Evolutionary conservation across 2,888 invertebrate species (phyloP), one percentile per base, ranked within the genome.

Genomic region (Amphimallon solstitiale): DNA sequence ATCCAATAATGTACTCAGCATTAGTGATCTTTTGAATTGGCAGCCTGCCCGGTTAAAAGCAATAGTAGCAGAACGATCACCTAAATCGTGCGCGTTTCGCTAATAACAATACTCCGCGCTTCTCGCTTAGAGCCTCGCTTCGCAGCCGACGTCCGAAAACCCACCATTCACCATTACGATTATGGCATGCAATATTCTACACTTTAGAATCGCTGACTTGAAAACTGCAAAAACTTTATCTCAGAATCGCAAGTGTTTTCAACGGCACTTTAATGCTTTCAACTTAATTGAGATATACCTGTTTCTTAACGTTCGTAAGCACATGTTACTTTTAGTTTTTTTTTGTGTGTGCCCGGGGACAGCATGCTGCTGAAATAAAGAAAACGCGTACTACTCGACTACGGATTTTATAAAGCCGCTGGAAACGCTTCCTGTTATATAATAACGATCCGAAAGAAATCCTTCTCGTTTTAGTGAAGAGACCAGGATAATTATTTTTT

Each of bases 1-100:
- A 56, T 56, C 56, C 56, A 56, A 40, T 56, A 56, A 56, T 43
- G 40, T 40, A 56, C 17, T 56, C 40, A 40, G 56, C 56, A 56
- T 56, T 56, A 56, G 56, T 29, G 56, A 56, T 56, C 56, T 56
- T 56, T 43, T 40, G 56, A 40, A 43, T 43, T 56, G 56, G 56
- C 56, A 56, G 23, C 23, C 14, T 56, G 56, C 56, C 56, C 46
- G 17, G 46, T 21, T 19, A 46, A n/a, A 15, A 9, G 19, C 17
- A 21, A 15, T 2, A 19, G 7, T 9, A n/a, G 19, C 46, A n/a
- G 21, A 46, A 46, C 21, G 19, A n/a, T n/a, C 46, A 21, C 21
- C 21, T 46, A 21, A 46, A 46, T 21, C 19, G 3, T 9, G n/a
- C 3, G 46, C 46, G 46, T 19, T 21, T 17, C 43, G 43, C 17